Conservation (phyloP, 2,888 invertebrate genomes). For the Drosophila anceps region DNA sequence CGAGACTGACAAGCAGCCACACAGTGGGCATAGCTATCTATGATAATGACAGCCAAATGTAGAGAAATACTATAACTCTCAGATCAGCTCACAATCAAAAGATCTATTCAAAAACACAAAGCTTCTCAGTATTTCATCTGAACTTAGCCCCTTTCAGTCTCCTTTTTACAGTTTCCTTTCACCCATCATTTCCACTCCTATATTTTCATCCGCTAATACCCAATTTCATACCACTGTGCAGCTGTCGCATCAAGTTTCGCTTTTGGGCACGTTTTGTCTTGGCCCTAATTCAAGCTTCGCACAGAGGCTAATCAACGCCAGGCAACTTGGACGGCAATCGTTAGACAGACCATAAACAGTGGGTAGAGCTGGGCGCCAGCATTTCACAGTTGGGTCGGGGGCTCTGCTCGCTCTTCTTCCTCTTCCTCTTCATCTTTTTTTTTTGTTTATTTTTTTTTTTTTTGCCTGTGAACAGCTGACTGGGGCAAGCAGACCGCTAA, state of each 20-base stretch:
- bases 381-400: not conserved
- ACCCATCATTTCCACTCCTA: not conserved
- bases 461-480: slow-evolving; percentile 3
- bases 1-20: slow-evolving; percentile 55
- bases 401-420: slow-evolving; percentile 1
- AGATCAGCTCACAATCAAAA: not conserved
- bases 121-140: not conserved
- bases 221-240: slow-evolving; percentile 37
- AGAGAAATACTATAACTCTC: too few species aligned
- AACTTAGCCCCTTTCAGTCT: not conserved
- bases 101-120: not conserved
- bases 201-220: not conserved
- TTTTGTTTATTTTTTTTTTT: not conserved
- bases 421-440: not conserved
- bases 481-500: slow-evolving; percentile 75
- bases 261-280: slow-evolving; percentile 79
- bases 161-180: not conserved
- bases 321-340: slow-evolving; percentile 78
- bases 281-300: slow-evolving; percentile 77
- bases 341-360: slow-evolving; percentile 80
- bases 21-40: slow-evolving; percentile 51
- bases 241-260: slow-evolving; percentile 73
- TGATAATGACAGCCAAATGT: not conserved
- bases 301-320: slow-evolving; percentile 81
- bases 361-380: slow-evolving; percentile 19